Evolutionary conservation across 2,797 vertebrate genomes (phyloP).

Genomic region (Parauchenoglanis punctatus): DNA sequence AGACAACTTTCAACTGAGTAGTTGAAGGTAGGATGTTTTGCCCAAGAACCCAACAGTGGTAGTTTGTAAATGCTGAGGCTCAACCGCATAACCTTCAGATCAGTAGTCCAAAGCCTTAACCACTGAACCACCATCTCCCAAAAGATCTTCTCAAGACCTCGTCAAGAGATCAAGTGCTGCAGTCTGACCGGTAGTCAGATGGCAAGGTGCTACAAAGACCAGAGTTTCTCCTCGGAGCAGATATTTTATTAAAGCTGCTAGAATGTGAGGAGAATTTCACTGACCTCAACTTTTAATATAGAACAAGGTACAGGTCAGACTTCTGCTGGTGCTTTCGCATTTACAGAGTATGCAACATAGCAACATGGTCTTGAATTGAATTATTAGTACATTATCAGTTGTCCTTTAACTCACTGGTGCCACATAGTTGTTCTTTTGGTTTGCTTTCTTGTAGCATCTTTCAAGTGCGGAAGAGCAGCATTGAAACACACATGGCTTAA

Average conservation of each 20-base stretch:
- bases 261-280: background rate
- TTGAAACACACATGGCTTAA: constrained; percentile 36
- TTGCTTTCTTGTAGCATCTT: constrained; percentile 30
- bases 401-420: constrained; percentile 40
- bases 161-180: background rate
- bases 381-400: background rate
- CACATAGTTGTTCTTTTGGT: constrained; percentile 9
- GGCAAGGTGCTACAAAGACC: background rate
- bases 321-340: background rate
- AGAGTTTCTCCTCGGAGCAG: background rate
- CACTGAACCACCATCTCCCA: background rate
- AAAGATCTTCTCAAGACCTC: background rate
- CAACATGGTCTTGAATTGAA: background rate
- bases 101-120: background rate
- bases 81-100: background rate
- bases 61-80: background rate
- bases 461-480: constrained; percentile 13
- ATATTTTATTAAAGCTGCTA: background rate
- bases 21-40: background rate
- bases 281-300: background rate
- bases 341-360: background rate
- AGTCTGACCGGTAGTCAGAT: background rate
- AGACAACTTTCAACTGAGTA: background rate
- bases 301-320: background rate
- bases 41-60: background rate